Percentiles rank a stretch among this genome's conserved stretches.
Evolutionary conservation across 2,888 invertebrate genomes (phyloP).

Genomic region (Kryphioiulus occultus): DNA sequence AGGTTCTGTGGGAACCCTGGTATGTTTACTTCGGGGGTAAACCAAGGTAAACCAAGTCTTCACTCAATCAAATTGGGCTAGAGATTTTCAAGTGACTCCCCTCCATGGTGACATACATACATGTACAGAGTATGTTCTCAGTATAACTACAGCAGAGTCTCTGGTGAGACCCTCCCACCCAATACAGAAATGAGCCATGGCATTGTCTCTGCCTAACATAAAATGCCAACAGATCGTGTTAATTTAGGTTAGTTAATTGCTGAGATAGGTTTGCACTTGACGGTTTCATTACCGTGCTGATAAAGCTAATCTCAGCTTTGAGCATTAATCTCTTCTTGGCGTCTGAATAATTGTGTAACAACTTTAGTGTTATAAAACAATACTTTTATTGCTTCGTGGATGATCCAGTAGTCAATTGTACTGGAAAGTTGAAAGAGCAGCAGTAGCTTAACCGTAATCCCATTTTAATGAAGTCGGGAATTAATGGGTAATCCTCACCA

Average conservation of each 20-base stretch:
- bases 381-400: background rate
- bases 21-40: too few species aligned
- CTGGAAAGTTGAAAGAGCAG: background rate
- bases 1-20: too few species aligned
- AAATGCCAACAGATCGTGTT: background rate
- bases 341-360: background rate
- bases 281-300: background rate
- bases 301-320: background rate
- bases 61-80: too few species aligned
- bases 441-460: background rate
- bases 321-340: background rate
- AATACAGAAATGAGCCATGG: too few species aligned
- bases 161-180: too few species aligned
- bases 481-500: background rate
- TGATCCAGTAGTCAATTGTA: background rate
- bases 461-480: background rate
- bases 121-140: too few species aligned
- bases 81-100: too few species aligned
- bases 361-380: background rate
- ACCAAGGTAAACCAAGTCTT: too few species aligned
- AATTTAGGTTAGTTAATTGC: background rate
- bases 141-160: too few species aligned
- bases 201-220: too few species aligned
- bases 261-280: background rate
- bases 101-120: too few species aligned